These are phyloP conservation scores for Dissostichus mawsoni DNA, from an alignment of 2,113 vertebrate species.

Conservation along the genomic window DNA sequence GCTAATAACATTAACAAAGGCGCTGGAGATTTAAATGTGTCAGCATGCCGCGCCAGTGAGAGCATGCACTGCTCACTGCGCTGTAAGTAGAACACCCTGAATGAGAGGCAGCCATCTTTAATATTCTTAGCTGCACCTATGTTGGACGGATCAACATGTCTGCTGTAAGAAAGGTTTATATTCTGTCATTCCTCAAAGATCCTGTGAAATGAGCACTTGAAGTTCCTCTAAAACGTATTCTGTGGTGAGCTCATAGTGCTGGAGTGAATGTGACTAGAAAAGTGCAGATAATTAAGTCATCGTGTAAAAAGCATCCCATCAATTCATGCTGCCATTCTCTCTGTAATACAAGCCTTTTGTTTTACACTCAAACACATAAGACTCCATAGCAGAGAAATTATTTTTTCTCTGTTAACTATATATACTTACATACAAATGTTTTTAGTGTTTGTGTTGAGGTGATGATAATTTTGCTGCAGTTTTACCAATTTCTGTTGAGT, in stretches of 20 bases:
- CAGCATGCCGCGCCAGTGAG: not conserved
- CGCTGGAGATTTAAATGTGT: slow-evolving; percentile 29
- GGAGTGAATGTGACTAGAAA: not conserved
- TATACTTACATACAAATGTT: not conserved
- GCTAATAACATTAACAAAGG: slow-evolving; percentile 29
- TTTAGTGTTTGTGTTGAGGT: not conserved
- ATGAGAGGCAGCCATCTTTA: not conserved
- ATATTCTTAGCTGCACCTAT: slow-evolving; percentile 7
- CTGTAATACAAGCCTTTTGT: not conserved
- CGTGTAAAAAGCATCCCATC: too few relatives aligned
- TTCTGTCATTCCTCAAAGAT: not conserved
- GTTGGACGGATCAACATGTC: slow-evolving; percentile 6
- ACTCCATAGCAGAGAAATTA: not conserved
- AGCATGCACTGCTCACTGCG: not conserved
- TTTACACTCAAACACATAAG: too few relatives aligned
- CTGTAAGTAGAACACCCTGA: not conserved
- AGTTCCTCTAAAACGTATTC: not conserved
- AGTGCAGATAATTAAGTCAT: not conserved
- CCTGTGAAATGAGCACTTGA: not conserved
- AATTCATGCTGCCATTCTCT: not conserved
- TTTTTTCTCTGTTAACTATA: not conserved
- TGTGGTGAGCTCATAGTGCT: not conserved
- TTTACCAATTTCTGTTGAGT: not conserved
- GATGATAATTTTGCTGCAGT: not conserved
- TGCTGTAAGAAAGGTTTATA: not conserved